phyloP scores from a whole-genome alignment of 2,888 invertebrate genomes.

The Ashinkailepas kermadecensis region DNA sequence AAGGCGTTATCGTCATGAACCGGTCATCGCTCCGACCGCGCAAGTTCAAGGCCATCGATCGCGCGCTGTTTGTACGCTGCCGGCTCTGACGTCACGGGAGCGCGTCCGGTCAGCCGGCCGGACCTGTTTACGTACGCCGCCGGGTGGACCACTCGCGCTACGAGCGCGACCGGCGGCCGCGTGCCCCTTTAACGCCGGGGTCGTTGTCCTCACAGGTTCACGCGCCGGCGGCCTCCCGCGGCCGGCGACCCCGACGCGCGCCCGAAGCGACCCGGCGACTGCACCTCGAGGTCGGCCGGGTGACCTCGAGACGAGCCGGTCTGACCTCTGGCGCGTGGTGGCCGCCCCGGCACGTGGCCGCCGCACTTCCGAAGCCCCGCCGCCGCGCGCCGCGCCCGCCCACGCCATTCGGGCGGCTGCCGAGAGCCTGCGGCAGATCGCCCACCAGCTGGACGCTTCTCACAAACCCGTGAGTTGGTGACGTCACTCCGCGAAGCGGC shows the following conservation, averaged over 20 bases:
- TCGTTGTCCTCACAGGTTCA: neutral
- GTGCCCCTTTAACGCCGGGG: neutral
- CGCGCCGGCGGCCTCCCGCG: neutral
- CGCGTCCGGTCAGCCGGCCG: neutral
- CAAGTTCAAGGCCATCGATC: constrained; percentile 4
- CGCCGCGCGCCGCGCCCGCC: neutral
- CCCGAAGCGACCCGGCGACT: neutral
- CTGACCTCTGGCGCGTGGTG: neutral
- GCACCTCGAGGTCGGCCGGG: neutral
- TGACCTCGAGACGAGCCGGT: neutral
- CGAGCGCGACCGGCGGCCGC: too few species aligned
- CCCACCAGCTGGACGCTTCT: neutral
- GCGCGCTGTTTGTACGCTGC: neutral
- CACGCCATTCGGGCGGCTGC: neutral
- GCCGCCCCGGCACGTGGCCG: too few species aligned
- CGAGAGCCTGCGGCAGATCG: neutral
- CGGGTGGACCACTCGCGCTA: too few species aligned
- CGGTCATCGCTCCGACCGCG: neutral
- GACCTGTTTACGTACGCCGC: neutral
- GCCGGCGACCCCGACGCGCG: neutral
- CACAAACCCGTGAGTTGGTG: neutral
- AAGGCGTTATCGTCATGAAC: neutral
- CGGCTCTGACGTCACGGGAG: neutral
- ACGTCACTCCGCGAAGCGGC: neutral
- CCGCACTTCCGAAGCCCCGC: too few species aligned